Percentiles rank a stretch among this genome's conserved stretches.
Conservation (phyloP, 2,888 invertebrate genomes). For the Eupeodes latifasciatus region DNA sequence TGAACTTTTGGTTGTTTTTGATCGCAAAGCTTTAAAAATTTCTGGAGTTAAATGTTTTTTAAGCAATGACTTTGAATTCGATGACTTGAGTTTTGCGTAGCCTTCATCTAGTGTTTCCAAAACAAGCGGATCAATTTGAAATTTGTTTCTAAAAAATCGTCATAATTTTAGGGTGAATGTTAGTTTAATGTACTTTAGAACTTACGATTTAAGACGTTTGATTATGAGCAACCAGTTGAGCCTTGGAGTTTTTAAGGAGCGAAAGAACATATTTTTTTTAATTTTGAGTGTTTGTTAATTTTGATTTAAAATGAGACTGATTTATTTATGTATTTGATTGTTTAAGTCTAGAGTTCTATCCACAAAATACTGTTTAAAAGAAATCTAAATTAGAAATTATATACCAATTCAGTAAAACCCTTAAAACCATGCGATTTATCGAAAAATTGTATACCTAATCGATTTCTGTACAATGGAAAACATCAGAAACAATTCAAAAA, state of each 20-base stretch:
- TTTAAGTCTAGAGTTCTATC: too few species aligned
- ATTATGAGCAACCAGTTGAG: neutral
- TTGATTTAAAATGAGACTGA: neutral
- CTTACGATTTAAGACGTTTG: conserved; percentile 1
- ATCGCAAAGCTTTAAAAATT: conserved; percentile 95
- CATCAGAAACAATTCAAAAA: too few species aligned
- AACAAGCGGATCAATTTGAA: conserved; percentile 91
- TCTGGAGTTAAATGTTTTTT: conserved; percentile 97
- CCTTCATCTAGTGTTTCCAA: conserved; percentile 96
- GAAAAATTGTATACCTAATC: too few species aligned
- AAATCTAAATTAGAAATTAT: too few species aligned
- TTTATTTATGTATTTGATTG: too few species aligned
- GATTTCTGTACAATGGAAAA: too few species aligned
- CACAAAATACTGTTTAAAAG: too few species aligned
- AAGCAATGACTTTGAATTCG: conserved; percentile 97
- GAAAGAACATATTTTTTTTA: neutral
- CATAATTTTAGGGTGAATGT: neutral
- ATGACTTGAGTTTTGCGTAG: conserved; percentile 92
- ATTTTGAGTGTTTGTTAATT: neutral
- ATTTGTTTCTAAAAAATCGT: neutral
- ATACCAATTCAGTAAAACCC: too few species aligned
- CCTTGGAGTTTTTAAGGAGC: neutral
- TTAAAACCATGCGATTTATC: too few species aligned
- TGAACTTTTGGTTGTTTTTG: conserved; percentile 93
- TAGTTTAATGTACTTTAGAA: neutral